These are phyloP conservation scores for Apodemus sylvaticus DNA, from an alignment of 2,113 vertebrate species.

Conservation along the genomic window DNA sequence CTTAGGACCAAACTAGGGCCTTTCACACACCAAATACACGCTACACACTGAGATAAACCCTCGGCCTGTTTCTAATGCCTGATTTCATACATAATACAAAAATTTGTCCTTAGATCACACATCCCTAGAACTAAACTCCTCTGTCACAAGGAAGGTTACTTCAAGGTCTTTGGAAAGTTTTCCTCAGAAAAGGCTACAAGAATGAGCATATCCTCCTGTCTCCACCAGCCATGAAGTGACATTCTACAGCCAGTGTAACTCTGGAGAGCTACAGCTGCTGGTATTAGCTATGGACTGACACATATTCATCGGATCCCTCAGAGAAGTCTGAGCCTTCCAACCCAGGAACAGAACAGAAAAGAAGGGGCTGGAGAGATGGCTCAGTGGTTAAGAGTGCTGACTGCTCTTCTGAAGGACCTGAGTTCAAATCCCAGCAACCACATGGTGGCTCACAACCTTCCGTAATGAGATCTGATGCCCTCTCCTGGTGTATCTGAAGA, in stretches of 20 bases:
- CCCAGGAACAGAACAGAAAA: neutral
- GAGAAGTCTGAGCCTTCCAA: neutral
- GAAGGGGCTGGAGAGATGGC: no score
- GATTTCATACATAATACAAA: no score
- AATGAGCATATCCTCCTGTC: neutral
- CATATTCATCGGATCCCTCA: neutral
- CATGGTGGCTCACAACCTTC: no score
- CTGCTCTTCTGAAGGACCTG: no score
- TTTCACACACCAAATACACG: neutral
- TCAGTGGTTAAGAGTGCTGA: no score
- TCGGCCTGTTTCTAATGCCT: neutral
- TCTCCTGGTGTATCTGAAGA: no score
- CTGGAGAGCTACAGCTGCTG: neutral
- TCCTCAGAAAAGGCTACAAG: neutral
- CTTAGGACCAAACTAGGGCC: neutral
- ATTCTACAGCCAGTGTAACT: neutral
- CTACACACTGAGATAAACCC: neutral
- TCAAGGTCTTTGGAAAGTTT: neutral
- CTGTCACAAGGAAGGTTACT: neutral
- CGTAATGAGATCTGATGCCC: no score
- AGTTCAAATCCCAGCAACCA: no score
- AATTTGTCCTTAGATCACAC: neutral
- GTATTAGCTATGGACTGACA: neutral
- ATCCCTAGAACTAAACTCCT: neutral
- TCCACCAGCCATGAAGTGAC: neutral